A percentile compares a stretch with the other conserved stretches of the same genome.
Evolutionary conservation across 2,113 vertebrate species (phyloP).

Genomic region (Pongo abelii): DNA sequence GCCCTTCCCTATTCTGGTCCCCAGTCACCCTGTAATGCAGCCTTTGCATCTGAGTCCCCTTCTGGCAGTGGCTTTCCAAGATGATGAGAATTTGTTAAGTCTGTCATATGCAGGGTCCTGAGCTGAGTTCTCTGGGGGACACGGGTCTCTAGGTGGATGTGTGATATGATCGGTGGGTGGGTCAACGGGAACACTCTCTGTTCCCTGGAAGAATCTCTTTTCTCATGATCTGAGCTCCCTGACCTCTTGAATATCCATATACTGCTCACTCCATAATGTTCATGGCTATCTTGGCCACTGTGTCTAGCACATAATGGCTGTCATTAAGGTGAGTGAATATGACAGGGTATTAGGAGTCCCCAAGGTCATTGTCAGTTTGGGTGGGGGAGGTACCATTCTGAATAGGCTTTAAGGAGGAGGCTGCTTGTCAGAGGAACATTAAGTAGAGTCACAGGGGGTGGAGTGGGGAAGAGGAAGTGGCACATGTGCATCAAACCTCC

Average conservation of each 20-base stretch:
- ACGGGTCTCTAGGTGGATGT: not conserved
- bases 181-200: not conserved
- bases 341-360: not conserved
- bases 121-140: not conserved
- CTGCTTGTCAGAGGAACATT: not conserved
- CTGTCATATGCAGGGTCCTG: not conserved
- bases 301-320: not conserved
- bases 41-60: not conserved
- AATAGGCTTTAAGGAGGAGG: not conserved
- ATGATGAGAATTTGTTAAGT: not conserved
- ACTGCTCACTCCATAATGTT: not conserved
- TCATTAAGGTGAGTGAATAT: not conserved
- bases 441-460: not conserved
- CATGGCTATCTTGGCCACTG: not conserved
- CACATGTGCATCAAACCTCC: not conserved
- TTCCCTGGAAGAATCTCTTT: not conserved
- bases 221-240: not conserved
- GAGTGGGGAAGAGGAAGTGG: not conserved
- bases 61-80: not conserved
- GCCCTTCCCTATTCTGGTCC: not conserved
- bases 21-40: not conserved
- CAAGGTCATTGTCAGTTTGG: conserved; percentile 1
- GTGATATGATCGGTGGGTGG: too few relatives aligned
- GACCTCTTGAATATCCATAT: not conserved
- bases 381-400: not conserved